Evolutionary conservation across 2,888 invertebrate species (phyloP).

Genomic region (Nowickia ferox): DNA sequence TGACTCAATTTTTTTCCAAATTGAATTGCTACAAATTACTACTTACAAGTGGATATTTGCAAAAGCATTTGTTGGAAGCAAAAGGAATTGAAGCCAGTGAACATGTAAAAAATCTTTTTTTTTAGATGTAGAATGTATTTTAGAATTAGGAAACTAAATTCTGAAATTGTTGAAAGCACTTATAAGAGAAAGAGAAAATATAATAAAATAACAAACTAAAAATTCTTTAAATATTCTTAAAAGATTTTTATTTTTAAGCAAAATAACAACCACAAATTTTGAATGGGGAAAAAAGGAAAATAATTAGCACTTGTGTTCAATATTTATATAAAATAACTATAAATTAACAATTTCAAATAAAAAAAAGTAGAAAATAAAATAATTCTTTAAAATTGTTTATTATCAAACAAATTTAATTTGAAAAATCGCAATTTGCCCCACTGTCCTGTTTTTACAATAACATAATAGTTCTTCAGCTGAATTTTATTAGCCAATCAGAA

Average conservation of each 20-base stretch:
- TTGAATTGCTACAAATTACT: constrained; percentile 11
- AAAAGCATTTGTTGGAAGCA: neutral
- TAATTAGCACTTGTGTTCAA: neutral
- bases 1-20: neutral
- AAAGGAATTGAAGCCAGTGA: neutral
- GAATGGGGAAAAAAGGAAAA: neutral
- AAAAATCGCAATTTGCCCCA: neutral
- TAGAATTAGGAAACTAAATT: constrained; percentile 19
- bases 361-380: too few relatives aligned
- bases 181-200: constrained; percentile 17
- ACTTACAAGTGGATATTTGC: constrained; percentile 20
- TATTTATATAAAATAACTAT: too few relatives aligned
- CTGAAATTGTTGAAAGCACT: constrained; percentile 7
- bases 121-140: constrained; percentile 26
- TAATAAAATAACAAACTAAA: constrained; percentile 21
- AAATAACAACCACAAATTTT: constrained; percentile 2
- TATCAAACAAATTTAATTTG: neutral
- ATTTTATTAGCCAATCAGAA: constrained; percentile 9
- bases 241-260: too few relatives aligned
- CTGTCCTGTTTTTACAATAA: too few relatives aligned
- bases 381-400: neutral
- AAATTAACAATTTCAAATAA: too few relatives aligned
- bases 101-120: neutral
- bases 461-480: neutral
- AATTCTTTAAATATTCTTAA: neutral